A percentile compares a stretch with the other conserved stretches of the same genome.
These are phyloP conservation scores for Fragum fragum DNA, from an alignment of 2,888 invertebrate genomes.

Conservation along the genomic window DNA sequence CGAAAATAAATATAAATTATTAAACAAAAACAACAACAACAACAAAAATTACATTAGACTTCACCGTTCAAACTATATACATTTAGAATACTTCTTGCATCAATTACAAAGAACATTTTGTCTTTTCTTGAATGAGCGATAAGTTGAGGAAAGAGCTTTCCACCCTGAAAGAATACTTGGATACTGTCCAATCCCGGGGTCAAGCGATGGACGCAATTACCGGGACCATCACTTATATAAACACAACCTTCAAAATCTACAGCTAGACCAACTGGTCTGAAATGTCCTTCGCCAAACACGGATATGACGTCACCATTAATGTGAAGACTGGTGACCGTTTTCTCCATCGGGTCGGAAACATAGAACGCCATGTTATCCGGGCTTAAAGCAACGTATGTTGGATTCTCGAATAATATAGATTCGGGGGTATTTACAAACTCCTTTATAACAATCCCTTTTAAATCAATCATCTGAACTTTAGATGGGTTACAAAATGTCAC, in stretches of 20 bases:
- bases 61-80: neutral
- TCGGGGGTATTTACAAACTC: neutral
- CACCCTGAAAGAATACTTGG: neutral
- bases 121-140: neutral
- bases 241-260: neutral
- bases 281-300: neutral
- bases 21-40: too few species aligned
- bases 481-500: neutral
- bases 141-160: neutral
- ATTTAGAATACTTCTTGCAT: neutral
- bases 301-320: constrained; percentile 2
- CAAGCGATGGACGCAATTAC: neutral
- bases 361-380: neutral
- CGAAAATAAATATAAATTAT: too few species aligned
- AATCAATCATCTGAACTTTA: neutral
- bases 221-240: neutral
- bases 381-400: neutral
- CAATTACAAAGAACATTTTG: neutral
- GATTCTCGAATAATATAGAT: neutral
- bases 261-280: neutral
- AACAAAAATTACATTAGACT: too few species aligned
- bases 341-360: neutral
- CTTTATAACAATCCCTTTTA: neutral
- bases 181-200: neutral
- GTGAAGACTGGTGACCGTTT: neutral